Conservation (phyloP, 2,888 invertebrate genomes). For the Lasioglossum villosulum region DNA sequence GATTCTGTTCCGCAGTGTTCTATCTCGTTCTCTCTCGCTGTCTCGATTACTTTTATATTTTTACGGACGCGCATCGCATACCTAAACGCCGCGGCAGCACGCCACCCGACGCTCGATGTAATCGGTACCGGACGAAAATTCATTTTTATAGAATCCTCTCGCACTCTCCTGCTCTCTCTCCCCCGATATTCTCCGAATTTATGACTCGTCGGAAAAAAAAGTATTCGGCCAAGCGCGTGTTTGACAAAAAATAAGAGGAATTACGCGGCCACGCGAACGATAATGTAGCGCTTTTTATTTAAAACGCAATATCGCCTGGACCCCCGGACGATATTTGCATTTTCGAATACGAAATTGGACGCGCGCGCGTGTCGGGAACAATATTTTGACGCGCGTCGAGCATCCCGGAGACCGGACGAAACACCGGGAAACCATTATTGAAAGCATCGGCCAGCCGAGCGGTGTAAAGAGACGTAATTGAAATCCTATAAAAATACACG, state of each 20-base stretch:
- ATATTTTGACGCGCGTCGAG: neutral
- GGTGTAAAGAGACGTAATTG: slow-evolving; percentile 3
- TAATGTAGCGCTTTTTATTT: slow-evolving; percentile 37
- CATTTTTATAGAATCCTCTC: slow-evolving; percentile 60
- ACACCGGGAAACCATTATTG: slow-evolving; percentile 2
- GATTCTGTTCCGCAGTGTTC: slow-evolving; percentile 40
- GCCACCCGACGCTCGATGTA: slow-evolving; percentile 48
- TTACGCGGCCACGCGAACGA: neutral
- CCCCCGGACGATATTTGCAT: slow-evolving; percentile 25
- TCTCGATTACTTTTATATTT: neutral
- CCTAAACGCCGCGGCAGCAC: slow-evolving; percentile 37
- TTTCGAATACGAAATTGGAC: slow-evolving; percentile 6
- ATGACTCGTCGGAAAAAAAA: slow-evolving; percentile 12
- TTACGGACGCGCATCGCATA: slow-evolving; percentile 56
- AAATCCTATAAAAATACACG: slow-evolving; percentile 21
- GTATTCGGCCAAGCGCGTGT: slow-evolving; percentile 3
- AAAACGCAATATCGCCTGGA: slow-evolving; percentile 7
- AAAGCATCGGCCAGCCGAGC: neutral
- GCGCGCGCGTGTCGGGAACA: slow-evolving; percentile 1
- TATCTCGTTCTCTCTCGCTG: neutral
- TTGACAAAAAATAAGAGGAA: slow-evolving; percentile 35
- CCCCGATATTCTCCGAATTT: slow-evolving; percentile 41
- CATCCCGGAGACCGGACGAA: neutral
- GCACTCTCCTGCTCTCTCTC: slow-evolving; percentile 10
- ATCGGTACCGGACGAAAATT: slow-evolving; percentile 58